Evolutionary conservation across 2,888 invertebrate genomes (phyloP).

Genomic region (Sesamia inferens): DNA sequence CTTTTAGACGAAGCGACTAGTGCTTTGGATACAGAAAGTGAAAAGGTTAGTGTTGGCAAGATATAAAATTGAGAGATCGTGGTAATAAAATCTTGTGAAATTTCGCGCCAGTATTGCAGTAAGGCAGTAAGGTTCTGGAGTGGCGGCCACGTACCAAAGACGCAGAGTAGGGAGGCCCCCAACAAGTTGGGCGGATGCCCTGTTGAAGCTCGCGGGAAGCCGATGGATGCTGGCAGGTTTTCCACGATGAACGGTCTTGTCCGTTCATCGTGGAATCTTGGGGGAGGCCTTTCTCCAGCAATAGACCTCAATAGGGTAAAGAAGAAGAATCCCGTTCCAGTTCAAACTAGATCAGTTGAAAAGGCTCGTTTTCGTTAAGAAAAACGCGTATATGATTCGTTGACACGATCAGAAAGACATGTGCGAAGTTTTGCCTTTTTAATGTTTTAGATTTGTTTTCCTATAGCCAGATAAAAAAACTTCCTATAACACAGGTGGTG

Average conservation of each 20-base stretch:
- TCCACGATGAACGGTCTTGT: too few relatives aligned
- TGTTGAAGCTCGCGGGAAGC: too few relatives aligned
- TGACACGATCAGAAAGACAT: not conserved
- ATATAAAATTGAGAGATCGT: not conserved
- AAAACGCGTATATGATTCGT: not conserved
- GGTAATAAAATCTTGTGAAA: not conserved
- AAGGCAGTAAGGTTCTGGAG: too few relatives aligned
- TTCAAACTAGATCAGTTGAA: not conserved
- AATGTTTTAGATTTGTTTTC: not conserved
- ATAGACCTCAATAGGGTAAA: too few relatives aligned
- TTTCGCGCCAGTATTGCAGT: too few relatives aligned
- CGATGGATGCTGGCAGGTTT: too few relatives aligned
- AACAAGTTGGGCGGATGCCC: too few relatives aligned
- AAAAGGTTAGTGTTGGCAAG: conserved; percentile 88
- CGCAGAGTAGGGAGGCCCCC: too few relatives aligned
- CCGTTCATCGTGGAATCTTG: too few relatives aligned
- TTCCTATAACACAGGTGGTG: conserved; percentile 89
- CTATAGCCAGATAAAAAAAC: not conserved
- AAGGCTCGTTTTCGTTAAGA: not conserved
- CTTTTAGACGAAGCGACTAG: conserved; percentile 96
- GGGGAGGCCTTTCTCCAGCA: too few relatives aligned
- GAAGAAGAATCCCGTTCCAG: too few relatives aligned
- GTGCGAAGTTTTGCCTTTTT: not conserved
- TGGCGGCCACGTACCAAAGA: too few relatives aligned
- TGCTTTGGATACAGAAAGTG: conserved; percentile 95